phyloP scores from a whole-genome alignment of 2,888 invertebrate species.

The Athalia rosae region DNA sequence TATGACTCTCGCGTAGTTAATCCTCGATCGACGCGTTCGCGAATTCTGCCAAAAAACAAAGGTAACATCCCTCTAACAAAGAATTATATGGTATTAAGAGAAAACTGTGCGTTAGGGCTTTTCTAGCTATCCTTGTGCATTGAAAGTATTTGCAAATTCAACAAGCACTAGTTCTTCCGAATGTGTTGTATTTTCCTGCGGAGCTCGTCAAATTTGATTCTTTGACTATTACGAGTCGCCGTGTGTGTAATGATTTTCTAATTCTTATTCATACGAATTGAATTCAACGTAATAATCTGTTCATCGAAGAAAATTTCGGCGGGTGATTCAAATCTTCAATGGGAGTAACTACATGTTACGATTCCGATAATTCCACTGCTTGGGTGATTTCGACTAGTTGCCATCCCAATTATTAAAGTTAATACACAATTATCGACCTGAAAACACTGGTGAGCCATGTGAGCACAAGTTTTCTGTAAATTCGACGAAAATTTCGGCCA shows the following conservation, averaged over 20 bases:
- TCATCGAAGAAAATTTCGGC: constrained; percentile 12
- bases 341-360: background rate
- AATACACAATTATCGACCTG: too few relatives aligned
- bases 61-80: too few relatives aligned
- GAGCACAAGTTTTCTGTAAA: too few relatives aligned
- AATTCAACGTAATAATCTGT: constrained; percentile 2
- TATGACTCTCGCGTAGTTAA: background rate
- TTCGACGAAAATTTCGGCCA: too few relatives aligned
- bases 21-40: background rate
- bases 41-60: background rate
- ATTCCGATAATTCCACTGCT: background rate
- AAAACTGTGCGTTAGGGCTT: too few relatives aligned
- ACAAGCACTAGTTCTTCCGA: too few relatives aligned
- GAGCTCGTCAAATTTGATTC: background rate
- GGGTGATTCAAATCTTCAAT: constrained; percentile 17
- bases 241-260: background rate
- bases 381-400: too few relatives aligned
- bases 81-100: too few relatives aligned
- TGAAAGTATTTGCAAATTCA: too few relatives aligned
- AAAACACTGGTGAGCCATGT: too few relatives aligned
- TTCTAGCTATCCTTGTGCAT: too few relatives aligned
- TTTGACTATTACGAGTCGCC: background rate
- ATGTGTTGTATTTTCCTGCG: background rate
- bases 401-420: too few relatives aligned
- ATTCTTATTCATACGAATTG: constrained; percentile 1